These are phyloP conservation scores for Platycheirus rosarum DNA, from an alignment of 2,888 invertebrate genomes.

Conservation along the genomic window DNA sequence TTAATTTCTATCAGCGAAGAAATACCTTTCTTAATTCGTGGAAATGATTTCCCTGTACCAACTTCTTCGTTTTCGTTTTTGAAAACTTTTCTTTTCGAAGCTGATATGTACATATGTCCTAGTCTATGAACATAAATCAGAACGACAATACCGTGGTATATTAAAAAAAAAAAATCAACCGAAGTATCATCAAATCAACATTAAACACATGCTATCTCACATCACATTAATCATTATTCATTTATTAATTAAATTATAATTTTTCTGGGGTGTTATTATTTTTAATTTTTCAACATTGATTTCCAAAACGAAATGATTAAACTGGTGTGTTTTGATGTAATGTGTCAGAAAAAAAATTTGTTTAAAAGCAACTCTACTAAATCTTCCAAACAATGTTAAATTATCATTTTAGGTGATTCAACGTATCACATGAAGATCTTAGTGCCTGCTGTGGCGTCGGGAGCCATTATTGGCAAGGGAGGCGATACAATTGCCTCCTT, in stretches of 20 bases:
- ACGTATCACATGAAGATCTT: constrained; percentile 98
- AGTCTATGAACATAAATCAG: too few species aligned
- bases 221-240: constrained; percentile 69
- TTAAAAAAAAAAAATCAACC: constrained; percentile 7
- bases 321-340: constrained; percentile 69
- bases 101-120: too few species aligned
- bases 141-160: too few species aligned
- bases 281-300: constrained; percentile 74
- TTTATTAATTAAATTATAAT: constrained; percentile 64
- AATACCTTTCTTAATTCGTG: too few species aligned
- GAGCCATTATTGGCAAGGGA: constrained; percentile 99
- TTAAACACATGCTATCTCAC: constrained; percentile 54
- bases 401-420: constrained; percentile 88
- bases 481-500: constrained; percentile 99
- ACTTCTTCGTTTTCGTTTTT: too few species aligned
- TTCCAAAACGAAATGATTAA: constrained; percentile 73
- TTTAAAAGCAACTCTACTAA: constrained; percentile 37
- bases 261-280: constrained; percentile 72
- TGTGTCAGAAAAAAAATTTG: constrained; percentile 46
- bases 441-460: constrained; percentile 98
- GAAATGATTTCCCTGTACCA: too few species aligned
- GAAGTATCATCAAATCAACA: background rate
- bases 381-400: constrained; percentile 12
- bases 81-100: too few species aligned
- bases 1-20: too few species aligned